A percentile compares a stretch with the other conserved stretches of the same genome.
These are phyloP conservation scores for Zosterops lateralis DNA, from an alignment of 2,113 vertebrate genomes.

Conservation along the genomic window DNA sequence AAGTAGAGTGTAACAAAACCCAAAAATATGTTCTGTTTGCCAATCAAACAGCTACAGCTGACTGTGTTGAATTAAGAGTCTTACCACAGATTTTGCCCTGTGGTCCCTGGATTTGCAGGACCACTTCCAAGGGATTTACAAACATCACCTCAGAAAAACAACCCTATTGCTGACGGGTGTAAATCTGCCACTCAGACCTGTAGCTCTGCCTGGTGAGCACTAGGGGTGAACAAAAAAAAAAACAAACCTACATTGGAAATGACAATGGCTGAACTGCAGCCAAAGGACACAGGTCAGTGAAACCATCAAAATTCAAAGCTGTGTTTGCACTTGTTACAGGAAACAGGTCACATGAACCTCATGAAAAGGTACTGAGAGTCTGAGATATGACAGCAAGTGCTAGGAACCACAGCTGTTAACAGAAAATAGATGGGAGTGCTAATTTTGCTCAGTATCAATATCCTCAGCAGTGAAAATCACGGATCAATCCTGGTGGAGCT, in stretches of 20 bases:
- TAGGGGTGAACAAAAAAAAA: no score
- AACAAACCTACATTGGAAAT: background rate
- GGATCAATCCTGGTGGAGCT: background rate
- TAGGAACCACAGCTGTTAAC: background rate
- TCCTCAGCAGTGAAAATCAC: background rate
- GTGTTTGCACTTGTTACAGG: background rate
- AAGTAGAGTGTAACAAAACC: background rate
- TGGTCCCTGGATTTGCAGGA: background rate
- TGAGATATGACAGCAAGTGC: background rate
- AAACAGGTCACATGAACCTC: background rate
- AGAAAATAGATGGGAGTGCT: background rate
- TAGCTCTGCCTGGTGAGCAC: background rate
- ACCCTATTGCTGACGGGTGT: background rate
- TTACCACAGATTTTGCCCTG: background rate
- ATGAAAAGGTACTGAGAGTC: background rate
- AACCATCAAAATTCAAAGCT: background rate
- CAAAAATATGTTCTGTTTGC: background rate
- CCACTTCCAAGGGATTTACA: background rate
- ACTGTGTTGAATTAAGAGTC: background rate
- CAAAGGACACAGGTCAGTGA: background rate
- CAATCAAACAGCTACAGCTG: background rate
- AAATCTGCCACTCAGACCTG: background rate
- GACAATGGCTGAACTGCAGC: background rate
- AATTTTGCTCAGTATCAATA: background rate
- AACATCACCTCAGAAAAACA: background rate